Evolutionary conservation across 1,140 invertebrate species (phyloP).

Genomic region (Steinernema feltiae): DNA sequence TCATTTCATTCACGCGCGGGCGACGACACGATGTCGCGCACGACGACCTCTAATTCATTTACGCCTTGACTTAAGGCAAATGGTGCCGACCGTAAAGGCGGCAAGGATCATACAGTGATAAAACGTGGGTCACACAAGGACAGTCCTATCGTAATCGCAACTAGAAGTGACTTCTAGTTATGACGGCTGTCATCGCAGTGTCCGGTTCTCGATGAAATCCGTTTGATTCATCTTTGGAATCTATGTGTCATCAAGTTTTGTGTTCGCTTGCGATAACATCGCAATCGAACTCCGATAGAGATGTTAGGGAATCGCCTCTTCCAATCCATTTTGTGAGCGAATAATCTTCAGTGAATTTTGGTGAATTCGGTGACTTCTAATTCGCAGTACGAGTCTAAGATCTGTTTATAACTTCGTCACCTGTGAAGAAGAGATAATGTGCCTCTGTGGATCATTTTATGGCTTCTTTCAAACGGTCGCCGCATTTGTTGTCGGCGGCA

Average conservation of each 20-base stretch:
- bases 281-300: background rate
- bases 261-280: background rate
- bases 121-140: slow-evolving; percentile 7
- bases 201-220: background rate
- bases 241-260: background rate
- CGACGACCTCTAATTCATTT: background rate
- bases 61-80: background rate
- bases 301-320: too few species aligned
- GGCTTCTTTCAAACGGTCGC: background rate
- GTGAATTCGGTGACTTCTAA: too few species aligned
- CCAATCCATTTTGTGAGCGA: too few species aligned
- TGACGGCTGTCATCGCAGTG: background rate
- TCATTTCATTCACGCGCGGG: background rate
- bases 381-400: background rate
- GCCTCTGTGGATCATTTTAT: background rate
- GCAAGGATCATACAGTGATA: slow-evolving; percentile 15
- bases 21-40: background rate
- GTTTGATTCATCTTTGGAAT: background rate
- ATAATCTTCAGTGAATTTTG: too few species aligned
- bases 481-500: background rate
- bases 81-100: slow-evolving; percentile 11
- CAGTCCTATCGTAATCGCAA: background rate
- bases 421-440: background rate
- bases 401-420: background rate
- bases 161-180: background rate